These are phyloP conservation scores for Alsophila aescularia DNA, from an alignment of 2,888 invertebrate genomes.

Conservation along the genomic window DNA sequence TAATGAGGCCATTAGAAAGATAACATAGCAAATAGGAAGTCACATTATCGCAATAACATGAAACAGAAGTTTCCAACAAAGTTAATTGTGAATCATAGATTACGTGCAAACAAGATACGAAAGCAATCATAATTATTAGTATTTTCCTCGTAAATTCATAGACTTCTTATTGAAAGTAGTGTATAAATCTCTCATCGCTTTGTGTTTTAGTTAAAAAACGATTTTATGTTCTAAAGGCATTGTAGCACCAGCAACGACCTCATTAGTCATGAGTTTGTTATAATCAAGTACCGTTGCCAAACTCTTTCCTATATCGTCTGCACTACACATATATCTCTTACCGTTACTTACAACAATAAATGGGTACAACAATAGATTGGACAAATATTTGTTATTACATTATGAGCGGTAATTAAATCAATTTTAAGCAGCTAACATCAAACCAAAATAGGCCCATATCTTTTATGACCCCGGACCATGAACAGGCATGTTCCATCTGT, in stretches of 20 bases:
- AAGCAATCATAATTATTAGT: neutral
- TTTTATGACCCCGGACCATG: neutral
- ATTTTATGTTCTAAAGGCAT: slow-evolving; percentile 31
- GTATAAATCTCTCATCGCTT: slow-evolving; percentile 20
- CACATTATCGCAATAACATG: slow-evolving; percentile 13
- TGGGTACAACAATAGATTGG: slow-evolving; percentile 28
- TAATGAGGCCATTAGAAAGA: slow-evolving; percentile 10
- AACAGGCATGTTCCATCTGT: slow-evolving; percentile 3
- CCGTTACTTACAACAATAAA: slow-evolving; percentile 44
- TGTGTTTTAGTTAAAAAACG: slow-evolving; percentile 23
- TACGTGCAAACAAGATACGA: slow-evolving; percentile 13
- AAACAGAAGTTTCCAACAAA: slow-evolving; percentile 3
- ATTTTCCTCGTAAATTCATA: neutral
- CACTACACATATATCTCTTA: slow-evolving; percentile 19
- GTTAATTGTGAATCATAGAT: slow-evolving; percentile 15
- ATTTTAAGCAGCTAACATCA: slow-evolving; percentile 20
- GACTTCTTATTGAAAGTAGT: slow-evolving; percentile 19
- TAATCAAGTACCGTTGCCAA: slow-evolving; percentile 69
- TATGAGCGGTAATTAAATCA: slow-evolving; percentile 27
- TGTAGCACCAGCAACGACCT: slow-evolving; percentile 53
- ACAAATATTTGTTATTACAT: slow-evolving; percentile 38
- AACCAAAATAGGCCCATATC: neutral
- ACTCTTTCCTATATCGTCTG: slow-evolving; percentile 60
- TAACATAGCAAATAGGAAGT: slow-evolving; percentile 20
- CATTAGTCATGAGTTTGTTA: slow-evolving; percentile 63